Evolutionary conservation across 2,888 invertebrate species (phyloP), one percentile per base, ranked within the genome.

Genomic region (Drosophila villosipedis): DNA sequence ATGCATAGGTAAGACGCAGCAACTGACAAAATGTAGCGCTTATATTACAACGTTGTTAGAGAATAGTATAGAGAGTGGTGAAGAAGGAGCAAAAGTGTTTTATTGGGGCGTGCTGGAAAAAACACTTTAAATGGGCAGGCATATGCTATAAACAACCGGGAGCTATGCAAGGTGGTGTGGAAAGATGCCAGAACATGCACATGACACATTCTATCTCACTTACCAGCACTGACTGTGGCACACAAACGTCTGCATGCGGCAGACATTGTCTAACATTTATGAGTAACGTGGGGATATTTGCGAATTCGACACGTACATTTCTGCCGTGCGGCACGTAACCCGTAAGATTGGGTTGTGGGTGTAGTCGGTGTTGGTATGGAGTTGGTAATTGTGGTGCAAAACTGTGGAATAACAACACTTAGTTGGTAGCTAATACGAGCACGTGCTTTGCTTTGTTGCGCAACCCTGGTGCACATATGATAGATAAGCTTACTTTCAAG

Each of bases 331-430:
- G 71, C 89, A 90, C 86, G 90, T 90, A 85, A 69, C 63, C 62
- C 41, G 57, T 37, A n/a, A 55, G 33, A 63, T 76, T 67, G 78
- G 59, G 25, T 35, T 19, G 64, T 49, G 52, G 63, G 52, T 22
- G 43, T 35, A 61, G 62, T 28, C 28, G n/a, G 37, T 33, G 16
- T 33, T 31, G 57, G 64, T 47, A 47, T 58, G 73, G 58, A 69
- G 67, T 74, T 87, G 88, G 84, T 84, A 84, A 84, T 89, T 90
- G 90, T 90, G 85, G 85, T 85, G 89, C 84, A 84, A 90, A 85
- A 90, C 80, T 84, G 86, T 82, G 88, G 83, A 82, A 84, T 82
- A 84, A 90, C 84, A 90, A 82, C 90, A 84, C 89, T 90, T 90
- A 84, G 90, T 70, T 80, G 83, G 69, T 71, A 75, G 90, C 85